A percentile compares a stretch with the other conserved stretches of the same genome.
phyloP scores from a whole-genome alignment of 2,797 vertebrate genomes.

The Eremophila alpestris region DNA sequence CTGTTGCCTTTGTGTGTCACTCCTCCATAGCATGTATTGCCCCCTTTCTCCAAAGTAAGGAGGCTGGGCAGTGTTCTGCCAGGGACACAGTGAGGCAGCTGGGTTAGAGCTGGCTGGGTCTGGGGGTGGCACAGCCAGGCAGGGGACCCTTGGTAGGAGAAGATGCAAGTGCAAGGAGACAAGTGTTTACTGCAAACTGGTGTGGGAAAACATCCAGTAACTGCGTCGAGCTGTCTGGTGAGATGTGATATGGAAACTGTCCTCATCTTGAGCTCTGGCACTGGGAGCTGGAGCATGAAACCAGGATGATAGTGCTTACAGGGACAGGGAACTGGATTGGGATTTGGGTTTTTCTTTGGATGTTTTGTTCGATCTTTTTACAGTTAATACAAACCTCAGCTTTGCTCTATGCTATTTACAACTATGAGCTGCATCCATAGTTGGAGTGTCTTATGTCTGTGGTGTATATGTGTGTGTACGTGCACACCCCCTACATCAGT shows the following conservation, averaged over 20 bases:
- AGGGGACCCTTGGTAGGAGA: accelerated
- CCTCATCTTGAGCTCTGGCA: background rate
- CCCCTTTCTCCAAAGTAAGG: background rate
- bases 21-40: accelerated
- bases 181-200: background rate
- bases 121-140: background rate
- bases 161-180: background rate
- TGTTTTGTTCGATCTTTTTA: background rate
- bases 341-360: background rate
- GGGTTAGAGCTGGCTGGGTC: background rate
- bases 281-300: background rate
- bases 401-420: background rate
- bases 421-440: background rate
- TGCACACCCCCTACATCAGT: background rate
- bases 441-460: accelerated
- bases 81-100: accelerated
- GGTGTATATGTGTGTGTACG: accelerated
- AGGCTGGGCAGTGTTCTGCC: background rate
- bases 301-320: background rate
- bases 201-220: background rate
- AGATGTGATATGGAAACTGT: background rate
- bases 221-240: background rate
- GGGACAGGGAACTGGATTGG: background rate
- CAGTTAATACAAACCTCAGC: background rate
- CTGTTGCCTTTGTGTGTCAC: background rate